Evolutionary conservation across 64 coral and sea anemone genomes (phyloP).

Genomic region (Porites lutea): DNA sequence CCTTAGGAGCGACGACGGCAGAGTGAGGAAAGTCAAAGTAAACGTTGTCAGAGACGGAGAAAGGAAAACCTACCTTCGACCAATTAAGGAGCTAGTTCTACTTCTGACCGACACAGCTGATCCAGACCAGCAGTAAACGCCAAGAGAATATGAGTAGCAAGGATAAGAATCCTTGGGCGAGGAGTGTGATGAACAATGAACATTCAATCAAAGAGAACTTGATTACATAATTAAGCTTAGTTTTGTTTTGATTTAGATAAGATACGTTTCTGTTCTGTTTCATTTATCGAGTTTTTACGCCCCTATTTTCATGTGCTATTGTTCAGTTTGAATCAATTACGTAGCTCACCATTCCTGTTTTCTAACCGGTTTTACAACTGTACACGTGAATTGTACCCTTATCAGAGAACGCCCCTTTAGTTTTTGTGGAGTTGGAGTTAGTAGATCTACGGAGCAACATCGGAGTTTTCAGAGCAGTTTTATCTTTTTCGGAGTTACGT

Average conservation of each 20-base stretch:
- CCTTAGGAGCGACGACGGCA: conserved; percentile 4
- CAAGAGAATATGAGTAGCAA: conserved; percentile 13
- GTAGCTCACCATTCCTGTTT: neutral
- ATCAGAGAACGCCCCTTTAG: conserved; percentile 5
- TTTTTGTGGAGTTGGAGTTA: neutral
- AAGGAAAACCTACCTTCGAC: neutral
- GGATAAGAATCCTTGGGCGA: conserved; percentile 33
- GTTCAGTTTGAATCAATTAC: neutral
- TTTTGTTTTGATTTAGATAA: too few species aligned
- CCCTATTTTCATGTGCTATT: neutral
- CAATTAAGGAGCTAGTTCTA: conserved; percentile 13
- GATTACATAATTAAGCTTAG: neutral
- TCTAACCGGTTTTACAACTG: conserved; percentile 15
- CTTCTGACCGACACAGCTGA: neutral
- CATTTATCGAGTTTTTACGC: conserved; percentile 3
- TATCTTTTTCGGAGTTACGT: too few species aligned
- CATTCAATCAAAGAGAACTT: neutral
- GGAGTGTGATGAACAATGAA: conserved; percentile 22
- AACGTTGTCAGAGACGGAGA: neutral
- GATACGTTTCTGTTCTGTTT: conserved; percentile 20
- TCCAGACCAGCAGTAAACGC: neutral
- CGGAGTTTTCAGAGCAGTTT: neutral
- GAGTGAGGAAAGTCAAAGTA: conserved; percentile 11
- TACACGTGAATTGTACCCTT: conserved; percentile 14
- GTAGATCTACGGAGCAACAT: neutral